phyloP scores from a whole-genome alignment of 2,797 vertebrate genomes.

The Denticeps clupeoides region DNA sequence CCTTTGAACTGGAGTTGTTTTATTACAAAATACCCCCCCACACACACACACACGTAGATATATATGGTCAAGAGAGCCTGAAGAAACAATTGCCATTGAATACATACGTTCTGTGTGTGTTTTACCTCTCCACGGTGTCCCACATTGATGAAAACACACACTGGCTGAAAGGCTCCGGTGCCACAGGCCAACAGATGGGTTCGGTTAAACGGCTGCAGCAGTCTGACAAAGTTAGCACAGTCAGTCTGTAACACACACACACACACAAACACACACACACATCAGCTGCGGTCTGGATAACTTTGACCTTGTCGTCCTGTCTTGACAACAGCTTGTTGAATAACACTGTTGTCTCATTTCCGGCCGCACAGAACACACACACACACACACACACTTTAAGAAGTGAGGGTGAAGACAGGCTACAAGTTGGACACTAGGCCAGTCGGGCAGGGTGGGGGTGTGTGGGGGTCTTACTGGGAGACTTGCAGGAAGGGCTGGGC shows the following conservation, averaged over 20 bases:
- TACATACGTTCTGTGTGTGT: slow-evolving; percentile 5
- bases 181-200: slow-evolving; percentile 84
- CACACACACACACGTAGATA: neutral
- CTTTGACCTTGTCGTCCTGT: no score
- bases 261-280: slow-evolving; percentile 10
- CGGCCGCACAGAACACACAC: no score
- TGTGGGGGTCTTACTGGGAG: slow-evolving; percentile 6
- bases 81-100: no score
- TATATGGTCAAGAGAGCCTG: neutral
- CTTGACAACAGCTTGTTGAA: no score
- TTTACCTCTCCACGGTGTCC: slow-evolving; percentile 62
- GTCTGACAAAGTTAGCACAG: slow-evolving; percentile 83
- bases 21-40: neutral
- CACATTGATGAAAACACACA: slow-evolving; percentile 72
- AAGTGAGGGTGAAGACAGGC: neutral
- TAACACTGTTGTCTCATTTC: no score
- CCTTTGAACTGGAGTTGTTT: slow-evolving; percentile 22
- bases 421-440: neutral
- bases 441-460: neutral
- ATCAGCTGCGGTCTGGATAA: no score
- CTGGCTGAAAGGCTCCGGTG: slow-evolving; percentile 81
- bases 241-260: slow-evolving; percentile 58
- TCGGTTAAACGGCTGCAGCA: slow-evolving; percentile 83
- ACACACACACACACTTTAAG: slow-evolving; percentile 1
- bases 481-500: slow-evolving; percentile 31